phyloP scores from a whole-genome alignment of 2,797 vertebrate species.

The Sebastes diaconus region DNA sequence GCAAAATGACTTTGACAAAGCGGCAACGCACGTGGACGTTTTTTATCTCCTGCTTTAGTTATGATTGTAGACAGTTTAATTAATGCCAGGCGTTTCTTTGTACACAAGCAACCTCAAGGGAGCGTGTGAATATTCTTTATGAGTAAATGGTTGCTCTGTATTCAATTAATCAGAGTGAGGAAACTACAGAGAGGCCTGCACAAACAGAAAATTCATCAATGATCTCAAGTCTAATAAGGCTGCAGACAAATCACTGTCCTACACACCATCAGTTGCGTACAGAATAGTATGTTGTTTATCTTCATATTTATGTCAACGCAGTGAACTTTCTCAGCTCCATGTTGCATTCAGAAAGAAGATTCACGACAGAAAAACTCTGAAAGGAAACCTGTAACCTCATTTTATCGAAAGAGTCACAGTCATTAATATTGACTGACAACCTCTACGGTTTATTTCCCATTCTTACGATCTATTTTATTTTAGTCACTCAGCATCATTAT shows the following conservation, averaged over 20 bases:
- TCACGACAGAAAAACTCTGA: not conserved
- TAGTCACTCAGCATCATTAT: not conserved
- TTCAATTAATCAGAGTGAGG: constrained; percentile 61
- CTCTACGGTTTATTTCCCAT: constrained; percentile 1
- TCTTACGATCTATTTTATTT: constrained; percentile 17
- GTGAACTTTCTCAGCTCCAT: not conserved
- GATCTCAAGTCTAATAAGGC: constrained; percentile 53
- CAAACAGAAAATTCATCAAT: constrained; percentile 56
- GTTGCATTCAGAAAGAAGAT: not conserved
- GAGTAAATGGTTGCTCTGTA: constrained; percentile 43
- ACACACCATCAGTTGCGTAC: not conserved
- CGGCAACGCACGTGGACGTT: not conserved
- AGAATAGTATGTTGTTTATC: constrained; percentile 21
- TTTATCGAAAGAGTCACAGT: not conserved
- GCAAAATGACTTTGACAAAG: constrained; percentile 20
- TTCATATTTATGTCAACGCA: constrained; percentile 25
- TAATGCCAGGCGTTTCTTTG: constrained; percentile 39
- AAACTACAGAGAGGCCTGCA: constrained; percentile 30
- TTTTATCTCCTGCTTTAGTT: constrained; percentile 14
- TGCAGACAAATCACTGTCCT: constrained; percentile 42
- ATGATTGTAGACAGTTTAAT: constrained; percentile 55
- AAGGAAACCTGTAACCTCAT: not conserved
- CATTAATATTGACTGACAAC: constrained; percentile 19
- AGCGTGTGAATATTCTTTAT: constrained; percentile 50
- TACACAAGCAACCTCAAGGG: constrained; percentile 35